These are phyloP conservation scores for Sclerodermus sp. DNA, from an alignment of 2,888 invertebrate genomes.

Conservation along the genomic window DNA sequence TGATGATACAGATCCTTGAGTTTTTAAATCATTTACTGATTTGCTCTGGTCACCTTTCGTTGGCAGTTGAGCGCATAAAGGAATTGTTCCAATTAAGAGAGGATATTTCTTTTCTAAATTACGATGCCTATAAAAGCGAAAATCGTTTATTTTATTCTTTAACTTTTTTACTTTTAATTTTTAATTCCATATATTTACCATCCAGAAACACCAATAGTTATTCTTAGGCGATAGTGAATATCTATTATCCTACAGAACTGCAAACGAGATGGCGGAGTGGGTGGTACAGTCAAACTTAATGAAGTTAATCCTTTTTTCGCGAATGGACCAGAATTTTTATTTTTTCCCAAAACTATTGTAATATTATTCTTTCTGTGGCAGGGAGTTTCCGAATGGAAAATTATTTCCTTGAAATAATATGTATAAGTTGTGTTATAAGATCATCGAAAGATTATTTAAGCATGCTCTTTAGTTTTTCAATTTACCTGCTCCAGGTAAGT, in stretches of 20 bases:
- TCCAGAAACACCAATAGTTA: not conserved
- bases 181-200: not conserved
- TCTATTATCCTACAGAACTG: not conserved
- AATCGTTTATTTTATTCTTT: not conserved
- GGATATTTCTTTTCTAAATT: constrained; percentile 15
- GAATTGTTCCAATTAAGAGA: constrained; percentile 27
- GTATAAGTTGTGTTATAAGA: too few relatives aligned
- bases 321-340: not conserved
- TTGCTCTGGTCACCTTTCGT: too few relatives aligned
- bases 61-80: constrained; percentile 5
- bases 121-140: constrained; percentile 19
- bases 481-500: constrained; percentile 24
- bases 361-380: not conserved
- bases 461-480: not conserved
- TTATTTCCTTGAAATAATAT: not conserved
- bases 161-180: not conserved
- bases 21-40: too few relatives aligned
- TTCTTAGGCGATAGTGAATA: not conserved
- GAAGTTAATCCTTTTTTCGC: not conserved
- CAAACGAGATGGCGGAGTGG: not conserved
- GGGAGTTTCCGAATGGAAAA: not conserved
- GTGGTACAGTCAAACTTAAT: constrained; percentile 12
- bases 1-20: too few relatives aligned
- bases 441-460: too few relatives aligned
- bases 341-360: not conserved